These are phyloP conservation scores for Harpagus bidentatus DNA, from an alignment of 2,113 vertebrate genomes.

Conservation along the genomic window DNA sequence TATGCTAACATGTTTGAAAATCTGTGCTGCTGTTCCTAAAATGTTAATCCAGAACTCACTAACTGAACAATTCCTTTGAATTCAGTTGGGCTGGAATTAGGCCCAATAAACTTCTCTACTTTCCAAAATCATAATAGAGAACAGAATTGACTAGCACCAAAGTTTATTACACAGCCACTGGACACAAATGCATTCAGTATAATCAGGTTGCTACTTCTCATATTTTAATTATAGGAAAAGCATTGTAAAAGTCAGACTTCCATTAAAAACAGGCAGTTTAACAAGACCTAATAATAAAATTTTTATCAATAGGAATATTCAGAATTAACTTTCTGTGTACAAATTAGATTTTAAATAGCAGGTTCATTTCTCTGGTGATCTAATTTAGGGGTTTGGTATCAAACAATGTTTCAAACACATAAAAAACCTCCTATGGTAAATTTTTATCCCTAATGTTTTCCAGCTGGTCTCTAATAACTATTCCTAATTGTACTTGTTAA, in stretches of 20 bases:
- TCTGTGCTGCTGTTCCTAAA: background rate
- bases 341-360: constrained; percentile 59
- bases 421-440: constrained; percentile 58
- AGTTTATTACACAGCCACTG: constrained; percentile 42
- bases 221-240: constrained; percentile 62
- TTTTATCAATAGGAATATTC: constrained; percentile 64
- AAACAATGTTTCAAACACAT: constrained; percentile 53
- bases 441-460: constrained; percentile 62
- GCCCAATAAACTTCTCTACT: background rate
- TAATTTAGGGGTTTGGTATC: constrained; percentile 59
- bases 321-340: constrained; percentile 61
- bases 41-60: background rate
- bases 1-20: background rate
- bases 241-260: constrained; percentile 34
- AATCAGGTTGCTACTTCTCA: constrained; percentile 33
- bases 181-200: constrained; percentile 29
- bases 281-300: constrained; percentile 47
- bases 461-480: constrained; percentile 72
- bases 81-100: background rate
- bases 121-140: background rate
- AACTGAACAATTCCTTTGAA: background rate
- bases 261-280: constrained; percentile 47
- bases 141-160: constrained; percentile 9
- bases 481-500: constrained; percentile 77
- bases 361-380: constrained; percentile 56